phyloP scores from a whole-genome alignment of 2,888 invertebrate genomes.

The Anoplius nigerrimus region DNA sequence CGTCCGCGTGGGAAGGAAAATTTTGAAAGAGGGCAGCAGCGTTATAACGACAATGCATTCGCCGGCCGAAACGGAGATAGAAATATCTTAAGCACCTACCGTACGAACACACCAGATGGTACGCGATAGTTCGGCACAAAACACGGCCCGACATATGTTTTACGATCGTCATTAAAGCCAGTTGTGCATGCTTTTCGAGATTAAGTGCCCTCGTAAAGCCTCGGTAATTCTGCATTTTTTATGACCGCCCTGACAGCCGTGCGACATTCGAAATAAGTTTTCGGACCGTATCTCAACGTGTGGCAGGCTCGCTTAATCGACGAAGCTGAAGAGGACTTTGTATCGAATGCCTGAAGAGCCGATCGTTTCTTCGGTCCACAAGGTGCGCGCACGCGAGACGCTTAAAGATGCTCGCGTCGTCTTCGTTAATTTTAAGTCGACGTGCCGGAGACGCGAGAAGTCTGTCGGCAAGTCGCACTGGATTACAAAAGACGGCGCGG shows the following conservation, averaged over 20 bases:
- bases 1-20: too few species aligned
- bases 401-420: too few species aligned
- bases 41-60: constrained; percentile 4
- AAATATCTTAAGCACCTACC: not conserved
- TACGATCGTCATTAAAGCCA: constrained; percentile 28
- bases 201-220: constrained; percentile 29
- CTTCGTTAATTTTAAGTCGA: too few species aligned
- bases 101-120: not conserved
- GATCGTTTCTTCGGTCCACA: too few species aligned
- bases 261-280: not conserved
- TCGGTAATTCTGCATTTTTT: constrained; percentile 14
- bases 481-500: too few species aligned
- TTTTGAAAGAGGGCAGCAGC: too few species aligned
- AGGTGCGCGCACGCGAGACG: too few species aligned
- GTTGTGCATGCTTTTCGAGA: constrained; percentile 18
- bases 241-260: not conserved
- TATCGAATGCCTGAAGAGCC: too few species aligned
- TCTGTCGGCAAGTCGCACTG: too few species aligned
- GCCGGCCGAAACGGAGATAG: not conserved
- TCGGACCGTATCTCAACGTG: not conserved
- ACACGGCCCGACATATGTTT: constrained; percentile 14
- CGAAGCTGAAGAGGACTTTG: too few species aligned
- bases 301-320: too few species aligned
- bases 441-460: too few species aligned
- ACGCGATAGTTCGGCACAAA: constrained; percentile 1